These are phyloP conservation scores for Trachythela sp. DNA, from an alignment of 64 coral and sea anemone genomes.

Conservation along the genomic window DNA sequence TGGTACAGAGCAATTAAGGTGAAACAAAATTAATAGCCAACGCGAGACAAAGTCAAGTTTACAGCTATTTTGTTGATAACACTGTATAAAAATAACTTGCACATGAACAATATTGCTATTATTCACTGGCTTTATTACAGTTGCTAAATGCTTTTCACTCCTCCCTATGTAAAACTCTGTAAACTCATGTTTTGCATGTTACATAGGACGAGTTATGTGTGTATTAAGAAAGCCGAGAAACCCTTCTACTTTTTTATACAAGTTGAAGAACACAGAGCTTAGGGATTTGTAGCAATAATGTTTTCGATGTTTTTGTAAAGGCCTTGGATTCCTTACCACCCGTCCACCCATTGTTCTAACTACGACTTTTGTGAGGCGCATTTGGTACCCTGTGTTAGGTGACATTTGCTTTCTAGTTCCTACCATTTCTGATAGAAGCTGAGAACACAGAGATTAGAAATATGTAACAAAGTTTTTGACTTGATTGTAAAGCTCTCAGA, in stretches of 20 bases:
- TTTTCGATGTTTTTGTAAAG: no score
- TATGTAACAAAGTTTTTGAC: neutral
- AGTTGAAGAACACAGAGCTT: neutral
- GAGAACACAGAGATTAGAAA: no score
- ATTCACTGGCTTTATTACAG: neutral
- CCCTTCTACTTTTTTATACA: neutral
- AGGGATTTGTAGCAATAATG: neutral
- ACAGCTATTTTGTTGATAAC: neutral
- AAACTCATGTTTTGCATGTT: neutral
- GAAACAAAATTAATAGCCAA: neutral
- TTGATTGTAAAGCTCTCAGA: neutral
- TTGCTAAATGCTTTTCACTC: neutral
- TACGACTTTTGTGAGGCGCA: no score
- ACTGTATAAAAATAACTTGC: neutral
- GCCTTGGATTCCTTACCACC: no score
- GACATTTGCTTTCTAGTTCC: no score
- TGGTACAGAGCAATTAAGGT: neutral
- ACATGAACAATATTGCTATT: neutral
- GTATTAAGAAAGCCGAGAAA: neutral
- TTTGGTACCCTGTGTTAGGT: no score
- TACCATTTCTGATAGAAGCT: no score
- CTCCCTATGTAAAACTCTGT: neutral
- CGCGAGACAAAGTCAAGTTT: neutral
- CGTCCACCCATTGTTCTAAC: no score
- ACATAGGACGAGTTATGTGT: neutral